Base-by-base conservation (phyloP, 2,888 invertebrate genomes). In the Anorthoa munda region DNA sequence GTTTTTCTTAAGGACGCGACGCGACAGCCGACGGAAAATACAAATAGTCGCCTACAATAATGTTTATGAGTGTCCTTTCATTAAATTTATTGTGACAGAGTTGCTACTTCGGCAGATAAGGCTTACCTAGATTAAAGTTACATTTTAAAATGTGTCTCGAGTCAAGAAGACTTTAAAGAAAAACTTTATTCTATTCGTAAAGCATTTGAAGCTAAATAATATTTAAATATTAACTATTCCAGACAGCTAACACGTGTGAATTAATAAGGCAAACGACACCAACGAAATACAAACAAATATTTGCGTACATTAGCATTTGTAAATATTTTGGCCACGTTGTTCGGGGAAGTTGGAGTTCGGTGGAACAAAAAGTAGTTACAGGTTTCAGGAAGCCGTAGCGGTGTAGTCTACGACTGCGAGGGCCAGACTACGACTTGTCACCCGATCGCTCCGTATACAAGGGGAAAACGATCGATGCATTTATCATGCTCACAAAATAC, bases 321-420 rank as follows among this genome's bases (percentile, higher is more conserved):
- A 77, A 77, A 77, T 84, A 77, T 84, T 81, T 66, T 72, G 73
- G 63, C 69, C 69, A 71, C 72, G 69, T 73, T 66, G 66, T 60
- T 77, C 69, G 45, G 77, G 59, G 21, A 63, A 78, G 65, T 81
- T 79, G 71, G 75, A 64, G 67, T 75, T 92, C 92, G 89, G 84
- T 87, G 83, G 85, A 90, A 92, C 90, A 91, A 90, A 85, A 91
- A 92, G 90, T 91, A 90, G 91, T 92, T 90, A 90, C 89, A 91
- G 93, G 94, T 94, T 95, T 94, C 94, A 92, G 91, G 94, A 95
- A 95, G 91, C 95, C 95, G 86, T 95, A 93, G 87, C 86, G 86
- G 87, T 90, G 90, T 88, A 89, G 92, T 90, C 92, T 90, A 85
- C 83, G 84, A 81, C 92, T 90, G 86, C 84, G 85, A 80, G 79